Evolutionary conservation across 2,797 vertebrate species (phyloP), one percentile per base, ranked within the genome.

Genomic region (Argya squamiceps): DNA sequence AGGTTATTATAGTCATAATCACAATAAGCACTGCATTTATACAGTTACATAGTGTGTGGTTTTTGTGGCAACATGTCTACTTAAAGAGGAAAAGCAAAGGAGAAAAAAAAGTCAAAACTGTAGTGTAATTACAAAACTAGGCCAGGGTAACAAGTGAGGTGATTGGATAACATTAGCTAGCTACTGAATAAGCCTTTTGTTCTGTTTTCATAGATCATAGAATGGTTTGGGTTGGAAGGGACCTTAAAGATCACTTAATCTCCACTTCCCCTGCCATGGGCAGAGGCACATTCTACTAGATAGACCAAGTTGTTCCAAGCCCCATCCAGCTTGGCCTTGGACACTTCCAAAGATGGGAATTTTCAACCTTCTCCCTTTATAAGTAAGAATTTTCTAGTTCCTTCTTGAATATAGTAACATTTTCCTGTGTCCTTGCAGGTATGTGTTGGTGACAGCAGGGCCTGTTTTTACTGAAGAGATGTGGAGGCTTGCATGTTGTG

Each of bases 401-500:
- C n/a, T 80, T 63, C 73, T 67, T 92, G 63, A 82, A 14, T 3
- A 8, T 24, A 9, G 59, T 60, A 63, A 19, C 15, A 1, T 37
- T 47, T 50, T 74, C 14, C 43, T 21, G 2, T 84, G 39, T 89
- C 36, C 34, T 62, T 93, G 43, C 97, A 99, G 99, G 95, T 99
- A 99, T 6, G 99, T 99, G 60, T 93, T 99, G 50, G 99, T 99
- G 96, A 99, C 99, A 3, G 99, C 99, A 2, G 99, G 99, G 23
- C 99, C 99, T 0, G 99, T 99, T 92, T 99, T 99, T 95, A 99
- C 99, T 0, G 99, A 99, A 73, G 99, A 99, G 88, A 99, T 99
- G 99, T 99, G 99, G 99, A 98, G 99, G 81, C 97, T 99, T 75
- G 99, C 99, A 4, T 99, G 99, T 97, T 99, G 99, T 30, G 99